Evolutionary conservation across 2,888 invertebrate species (phyloP).

Genomic region (Limnephilus rhombicus): DNA sequence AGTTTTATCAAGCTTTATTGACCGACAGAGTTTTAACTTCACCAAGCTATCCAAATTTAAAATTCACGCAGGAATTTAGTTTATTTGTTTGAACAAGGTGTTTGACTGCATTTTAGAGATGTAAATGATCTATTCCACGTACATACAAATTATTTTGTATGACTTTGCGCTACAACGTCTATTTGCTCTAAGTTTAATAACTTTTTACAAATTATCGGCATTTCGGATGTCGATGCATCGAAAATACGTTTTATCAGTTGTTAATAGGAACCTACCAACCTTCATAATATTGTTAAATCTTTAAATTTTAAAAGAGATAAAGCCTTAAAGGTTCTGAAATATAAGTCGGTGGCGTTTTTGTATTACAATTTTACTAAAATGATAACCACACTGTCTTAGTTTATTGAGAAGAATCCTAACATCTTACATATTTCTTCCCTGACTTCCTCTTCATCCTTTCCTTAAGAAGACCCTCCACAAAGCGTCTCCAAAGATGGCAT

Average conservation of each 20-base stretch:
- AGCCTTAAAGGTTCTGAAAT: neutral
- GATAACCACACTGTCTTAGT: too few relatives aligned
- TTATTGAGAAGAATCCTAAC: too few relatives aligned
- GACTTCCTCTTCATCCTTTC: too few relatives aligned
- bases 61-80: neutral
- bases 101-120: neutral
- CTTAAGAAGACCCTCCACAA: too few relatives aligned
- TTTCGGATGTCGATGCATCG: neutral
- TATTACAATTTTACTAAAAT: too few relatives aligned
- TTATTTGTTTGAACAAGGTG: neutral
- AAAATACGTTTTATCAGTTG: neutral
- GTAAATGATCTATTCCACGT: neutral
- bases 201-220: neutral
- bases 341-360: too few relatives aligned
- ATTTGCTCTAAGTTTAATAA: neutral
- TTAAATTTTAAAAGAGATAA: neutral
- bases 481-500: too few relatives aligned
- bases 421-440: too few relatives aligned
- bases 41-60: neutral
- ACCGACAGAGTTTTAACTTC: neutral
- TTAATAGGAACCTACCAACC: neutral
- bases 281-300: neutral
- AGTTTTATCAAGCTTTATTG: neutral
- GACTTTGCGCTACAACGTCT: neutral
- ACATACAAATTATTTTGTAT: neutral